Base-by-base conservation (phyloP, 2,888 invertebrate genomes). In the Icerya purchasi region DNA sequence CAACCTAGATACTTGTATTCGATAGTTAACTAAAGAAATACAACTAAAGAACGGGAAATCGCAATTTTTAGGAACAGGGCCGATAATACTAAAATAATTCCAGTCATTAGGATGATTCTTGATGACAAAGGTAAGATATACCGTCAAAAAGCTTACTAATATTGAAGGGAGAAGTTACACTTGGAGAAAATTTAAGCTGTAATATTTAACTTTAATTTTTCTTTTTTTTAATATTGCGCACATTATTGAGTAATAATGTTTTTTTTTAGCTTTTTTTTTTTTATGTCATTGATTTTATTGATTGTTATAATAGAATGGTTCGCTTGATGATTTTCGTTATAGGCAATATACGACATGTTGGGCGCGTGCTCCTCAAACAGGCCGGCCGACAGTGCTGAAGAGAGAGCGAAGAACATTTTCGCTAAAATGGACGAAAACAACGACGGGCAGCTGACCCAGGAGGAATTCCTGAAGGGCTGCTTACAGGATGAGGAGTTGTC, bases 291-390 rank as follows among this genome's bases (percentile, higher is more conserved):
- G 14, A 14, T 49, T 14, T 14, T 49, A 49, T 49, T 14, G 14
- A 49, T 14, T 49, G 14, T 14, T 14, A 49, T 14, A 49, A 14
- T 49, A 10, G 49, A 49, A 49, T 49, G 49, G 8, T 8, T 49
- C 49, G 14, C 49, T 49, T 14, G 49, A 49, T 49, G 49, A 49
- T 61, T 20, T 56, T 57, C 56, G 50, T 59, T 59, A 53, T 78
- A 97, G 97, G 97, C 97, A 66, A 97, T 98, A 75, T 98, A 98
- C 76, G 96, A 96, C 74, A 98, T 98, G 97, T 78, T 98, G 68
- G 97, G 97, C 60, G 93, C 93, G 65, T 92, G 92, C 74, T 90
- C 90, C 69, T 90, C 90, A 73, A 91, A 90, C 75, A 79, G 91
- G 70, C 91, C 93, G 55, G 90, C 90, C 51, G 93, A 92, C 72